A percentile compares a stretch with the other conserved stretches of the same genome.
phyloP scores from a whole-genome alignment of 2,888 invertebrate genomes.

The Lithophane leautieri region DNA sequence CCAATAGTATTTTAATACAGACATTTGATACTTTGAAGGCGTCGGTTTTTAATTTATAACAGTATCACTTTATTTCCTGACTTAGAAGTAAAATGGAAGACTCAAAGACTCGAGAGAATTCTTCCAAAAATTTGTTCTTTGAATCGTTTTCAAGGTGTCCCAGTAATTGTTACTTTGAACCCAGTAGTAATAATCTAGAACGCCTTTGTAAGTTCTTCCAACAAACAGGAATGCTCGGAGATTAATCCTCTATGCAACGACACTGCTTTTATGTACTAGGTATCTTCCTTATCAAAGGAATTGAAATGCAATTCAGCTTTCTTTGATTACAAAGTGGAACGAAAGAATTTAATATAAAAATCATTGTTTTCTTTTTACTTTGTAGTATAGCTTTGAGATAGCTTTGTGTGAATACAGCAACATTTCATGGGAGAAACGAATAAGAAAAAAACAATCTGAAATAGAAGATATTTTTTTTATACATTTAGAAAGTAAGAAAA shows the following conservation, averaged over 20 bases:
- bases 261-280: constrained; percentile 19
- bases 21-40: constrained; percentile 9
- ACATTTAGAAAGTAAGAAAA: too few species aligned
- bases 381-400: neutral
- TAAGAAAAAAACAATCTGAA: neutral
- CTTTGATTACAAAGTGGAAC: constrained; percentile 51
- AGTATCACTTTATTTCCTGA: neutral
- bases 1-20: constrained; percentile 11
- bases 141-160: constrained; percentile 20
- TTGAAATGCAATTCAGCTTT: constrained; percentile 49
- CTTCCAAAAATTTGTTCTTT: constrained; percentile 16
- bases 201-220: constrained; percentile 39
- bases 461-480: too few species aligned
- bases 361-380: constrained; percentile 1
- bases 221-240: constrained; percentile 41
- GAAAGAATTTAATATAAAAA: constrained; percentile 46
- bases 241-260: constrained; percentile 41
- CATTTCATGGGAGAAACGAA: neutral
- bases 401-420: constrained; percentile 17
- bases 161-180: constrained; percentile 41
- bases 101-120: constrained; percentile 12
- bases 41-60: constrained; percentile 19
- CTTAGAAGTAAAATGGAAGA: neutral
- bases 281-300: constrained; percentile 47
- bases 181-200: constrained; percentile 27